These are phyloP conservation scores for Ameiurus melas DNA, from an alignment of 2,113 vertebrate genomes.

Conservation along the genomic window DNA sequence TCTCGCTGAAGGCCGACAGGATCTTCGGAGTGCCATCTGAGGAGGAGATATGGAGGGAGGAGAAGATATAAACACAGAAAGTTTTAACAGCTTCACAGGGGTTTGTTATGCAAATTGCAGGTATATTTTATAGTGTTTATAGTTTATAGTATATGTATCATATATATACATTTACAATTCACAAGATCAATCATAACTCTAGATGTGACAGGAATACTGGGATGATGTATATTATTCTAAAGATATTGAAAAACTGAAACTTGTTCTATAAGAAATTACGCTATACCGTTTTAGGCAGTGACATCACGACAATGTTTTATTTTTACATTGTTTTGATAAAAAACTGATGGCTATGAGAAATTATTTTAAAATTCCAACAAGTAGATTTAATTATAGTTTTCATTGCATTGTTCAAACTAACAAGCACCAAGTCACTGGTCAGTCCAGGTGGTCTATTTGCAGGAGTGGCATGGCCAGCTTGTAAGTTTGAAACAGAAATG, in stretches of 20 bases:
- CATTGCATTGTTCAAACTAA: background rate
- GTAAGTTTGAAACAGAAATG: background rate
- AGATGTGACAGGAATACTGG: background rate
- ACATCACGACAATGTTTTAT: too few species aligned
- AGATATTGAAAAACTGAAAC: too few species aligned
- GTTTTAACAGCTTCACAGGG: background rate
- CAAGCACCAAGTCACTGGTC: background rate
- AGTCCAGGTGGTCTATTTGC: background rate
- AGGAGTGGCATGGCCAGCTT: background rate
- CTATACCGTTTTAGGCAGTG: too few species aligned
- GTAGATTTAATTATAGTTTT: background rate
- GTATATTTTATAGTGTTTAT: background rate
- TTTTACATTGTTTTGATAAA: too few species aligned
- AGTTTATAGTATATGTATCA: background rate
- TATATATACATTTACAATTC: background rate
- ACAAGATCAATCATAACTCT: background rate
- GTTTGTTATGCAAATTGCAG: background rate
- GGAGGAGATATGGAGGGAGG: background rate
- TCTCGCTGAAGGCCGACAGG: conserved; percentile 94
- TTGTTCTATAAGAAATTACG: too few species aligned
- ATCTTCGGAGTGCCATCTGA: conserved; percentile 98
- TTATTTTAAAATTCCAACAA: background rate
- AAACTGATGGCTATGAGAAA: background rate
- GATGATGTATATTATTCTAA: too few species aligned
- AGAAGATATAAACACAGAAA: background rate